A percentile compares a stretch with the other conserved stretches of the same genome.
Conservation (phyloP, 2,797 vertebrate species). For the Gobionotothen gibberifrons region DNA sequence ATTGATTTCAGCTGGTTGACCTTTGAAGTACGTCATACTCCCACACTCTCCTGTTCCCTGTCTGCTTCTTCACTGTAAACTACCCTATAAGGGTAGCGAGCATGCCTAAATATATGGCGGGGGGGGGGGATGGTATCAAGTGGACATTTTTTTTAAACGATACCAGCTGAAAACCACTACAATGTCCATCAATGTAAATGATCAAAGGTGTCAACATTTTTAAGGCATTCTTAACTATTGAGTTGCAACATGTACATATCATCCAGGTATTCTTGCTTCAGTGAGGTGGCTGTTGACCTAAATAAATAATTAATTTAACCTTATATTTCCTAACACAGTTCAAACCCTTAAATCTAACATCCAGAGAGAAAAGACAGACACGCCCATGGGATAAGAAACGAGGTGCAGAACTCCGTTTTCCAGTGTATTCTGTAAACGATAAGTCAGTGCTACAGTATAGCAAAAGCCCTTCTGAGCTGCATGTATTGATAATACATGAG, state of each 20-base stretch:
- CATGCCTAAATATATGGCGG: not conserved
- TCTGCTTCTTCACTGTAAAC: not conserved
- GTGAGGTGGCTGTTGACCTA: too few relatives aligned
- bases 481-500: constrained; percentile 37
- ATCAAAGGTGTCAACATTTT: too few relatives aligned
- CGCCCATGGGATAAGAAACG: not conserved
- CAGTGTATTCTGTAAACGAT: constrained; percentile 15
- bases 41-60: accelerated
- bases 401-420: constrained; percentile 7
- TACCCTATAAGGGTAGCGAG: not conserved
- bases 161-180: too few relatives aligned
- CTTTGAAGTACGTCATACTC: not conserved
- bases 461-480: constrained; percentile 42
- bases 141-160: too few relatives aligned
- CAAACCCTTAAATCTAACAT: not conserved
- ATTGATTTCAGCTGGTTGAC: not conserved
- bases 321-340: not conserved
- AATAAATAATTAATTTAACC: too few relatives aligned
- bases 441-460: constrained; percentile 22
- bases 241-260: not conserved
- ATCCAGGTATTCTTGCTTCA: not conserved
- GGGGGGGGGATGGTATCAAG: too few relatives aligned
- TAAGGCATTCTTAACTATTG: too few relatives aligned
- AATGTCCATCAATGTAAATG: too few relatives aligned
- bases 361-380: not conserved